phyloP scores from a whole-genome alignment of 2,113 vertebrate species.

The Arvicanthis niloticus region DNA sequence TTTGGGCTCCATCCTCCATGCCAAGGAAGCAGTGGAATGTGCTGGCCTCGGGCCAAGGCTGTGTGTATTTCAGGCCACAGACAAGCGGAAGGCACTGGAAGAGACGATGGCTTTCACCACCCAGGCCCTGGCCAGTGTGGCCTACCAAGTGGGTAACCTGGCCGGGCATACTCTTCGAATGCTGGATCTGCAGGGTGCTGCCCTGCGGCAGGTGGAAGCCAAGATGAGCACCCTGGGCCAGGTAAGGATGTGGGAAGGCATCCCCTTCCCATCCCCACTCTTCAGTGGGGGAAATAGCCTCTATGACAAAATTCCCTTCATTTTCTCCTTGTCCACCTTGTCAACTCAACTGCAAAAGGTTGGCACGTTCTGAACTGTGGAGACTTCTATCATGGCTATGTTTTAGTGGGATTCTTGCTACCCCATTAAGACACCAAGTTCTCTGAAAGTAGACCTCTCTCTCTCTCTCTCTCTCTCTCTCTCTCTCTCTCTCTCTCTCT shows the following conservation, averaged over 20 bases:
- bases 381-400: background rate
- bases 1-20: background rate
- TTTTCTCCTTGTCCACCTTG: background rate
- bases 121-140: conserved; percentile 94
- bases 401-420: background rate
- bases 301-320: background rate
- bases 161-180: conserved; percentile 89
- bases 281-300: background rate
- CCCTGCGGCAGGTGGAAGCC: conserved; percentile 90
- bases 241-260: conserved; percentile 81
- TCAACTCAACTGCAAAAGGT: background rate
- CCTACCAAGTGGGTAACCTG: conserved; percentile 93
- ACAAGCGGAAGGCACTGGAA: conserved; percentile 89
- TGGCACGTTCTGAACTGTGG: background rate
- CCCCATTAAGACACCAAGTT: background rate
- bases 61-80: conserved; percentile 85
- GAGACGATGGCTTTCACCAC: conserved; percentile 92
- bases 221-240: conserved; percentile 88
- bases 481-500: background rate
- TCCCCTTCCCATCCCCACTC: accelerated
- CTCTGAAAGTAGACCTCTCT: background rate
- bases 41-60: conserved; percentile 3
- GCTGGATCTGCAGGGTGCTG: conserved; percentile 90
- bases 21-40: background rate
- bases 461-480: background rate